These are phyloP conservation scores for Argopecten irradians DNA, from an alignment of 1,140 invertebrate genomes.

Conservation along the genomic window DNA sequence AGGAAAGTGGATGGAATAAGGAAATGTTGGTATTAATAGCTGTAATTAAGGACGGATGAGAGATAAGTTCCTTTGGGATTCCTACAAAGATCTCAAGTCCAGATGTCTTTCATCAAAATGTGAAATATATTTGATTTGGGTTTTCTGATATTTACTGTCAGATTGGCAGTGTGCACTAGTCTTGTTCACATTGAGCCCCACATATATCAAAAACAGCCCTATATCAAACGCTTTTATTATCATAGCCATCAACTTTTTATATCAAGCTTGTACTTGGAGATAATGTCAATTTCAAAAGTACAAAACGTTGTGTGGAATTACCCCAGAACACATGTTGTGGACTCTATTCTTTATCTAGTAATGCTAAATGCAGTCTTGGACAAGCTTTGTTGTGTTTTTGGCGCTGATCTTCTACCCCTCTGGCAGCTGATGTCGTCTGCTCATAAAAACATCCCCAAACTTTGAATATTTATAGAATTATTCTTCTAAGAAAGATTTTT, in stretches of 20 bases:
- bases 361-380: neutral
- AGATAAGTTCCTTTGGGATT: conserved; percentile 2
- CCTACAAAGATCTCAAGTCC: neutral
- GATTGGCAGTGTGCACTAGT: neutral
- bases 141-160: neutral
- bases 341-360: conserved; percentile 12
- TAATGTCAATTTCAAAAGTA: conserved; percentile 23
- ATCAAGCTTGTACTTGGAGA: neutral
- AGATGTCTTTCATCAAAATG: conserved; percentile 22
- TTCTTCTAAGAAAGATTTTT: neutral
- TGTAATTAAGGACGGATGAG: neutral
- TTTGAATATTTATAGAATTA: neutral
- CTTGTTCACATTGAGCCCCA: neutral
- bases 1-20: neutral
- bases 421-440: neutral
- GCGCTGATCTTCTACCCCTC: neutral
- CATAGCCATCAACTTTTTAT: conserved; percentile 8
- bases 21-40: neutral
- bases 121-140: conserved; percentile 4
- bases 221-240: neutral
- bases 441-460: conserved; percentile 8
- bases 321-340: neutral
- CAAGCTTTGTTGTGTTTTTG: neutral
- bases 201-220: conserved; percentile 16
- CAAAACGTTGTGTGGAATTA: neutral